Base-by-base conservation (phyloP, 1,140 invertebrate species). In the Hylyphantes graminicola region DNA sequence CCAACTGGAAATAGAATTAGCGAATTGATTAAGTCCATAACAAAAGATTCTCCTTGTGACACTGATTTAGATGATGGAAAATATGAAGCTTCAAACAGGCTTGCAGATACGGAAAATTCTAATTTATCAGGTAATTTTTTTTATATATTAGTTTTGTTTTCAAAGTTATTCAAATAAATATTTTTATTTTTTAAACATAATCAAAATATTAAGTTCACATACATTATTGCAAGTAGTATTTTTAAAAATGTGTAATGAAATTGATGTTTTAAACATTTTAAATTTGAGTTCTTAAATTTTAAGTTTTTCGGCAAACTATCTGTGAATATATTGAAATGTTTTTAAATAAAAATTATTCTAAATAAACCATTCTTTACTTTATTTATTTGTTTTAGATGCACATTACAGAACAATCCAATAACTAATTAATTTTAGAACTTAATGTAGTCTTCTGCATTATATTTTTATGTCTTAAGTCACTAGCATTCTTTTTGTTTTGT, bases 1-100 rank as follows among this genome's bases (percentile, higher is more conserved):
- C 88, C 87, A 11, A 88, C 90, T n/a, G 91, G 93, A 86, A 92
- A 92, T 86, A 90, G 92, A 53, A 88, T 93, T 21, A 93, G 93
- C 87, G 91, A 91, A 64, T 89, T 94, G 12, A 91, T 93, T 13
- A 93, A 93, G 87, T 92, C 91, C 85, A 88, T 93, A 59, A 91
- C 91, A 4, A 93, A 93, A 88, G 92, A 92, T 85, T 90, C 90
- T 0, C 80, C 90, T 17, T 88, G 13, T 63, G 48, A 57, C 7
- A 19, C n/a, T 54, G 9, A 90, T 87, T 85, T 11, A 7, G 53
- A 79, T 48, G 84, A 85, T 73, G 19, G 19, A 4, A 63, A 70
- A 17, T 17, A 73, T n/a, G 61, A 55, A 50, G 12, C 10, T 17
- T 86, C 77, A 68, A 85, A 21, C 79, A 82, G 53, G 75, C 85